These are phyloP conservation scores for Euborellia annulipes DNA, from an alignment of 1,140 invertebrate genomes.

Conservation along the genomic window DNA sequence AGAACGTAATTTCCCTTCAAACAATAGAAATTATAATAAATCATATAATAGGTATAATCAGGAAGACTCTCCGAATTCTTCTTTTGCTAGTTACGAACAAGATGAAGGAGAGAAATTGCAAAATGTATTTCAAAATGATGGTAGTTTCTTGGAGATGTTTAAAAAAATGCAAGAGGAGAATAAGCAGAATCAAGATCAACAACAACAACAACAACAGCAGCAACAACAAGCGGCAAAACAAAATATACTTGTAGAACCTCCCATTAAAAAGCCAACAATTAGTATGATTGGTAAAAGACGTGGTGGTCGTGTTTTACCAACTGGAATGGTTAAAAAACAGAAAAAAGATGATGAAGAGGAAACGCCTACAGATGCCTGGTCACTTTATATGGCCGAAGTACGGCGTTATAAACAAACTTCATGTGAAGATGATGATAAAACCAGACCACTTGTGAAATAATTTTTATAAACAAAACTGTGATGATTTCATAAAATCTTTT, in stretches of 20 bases:
- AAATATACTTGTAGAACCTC: background rate
- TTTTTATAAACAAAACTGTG: background rate
- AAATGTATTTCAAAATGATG: constrained; percentile 65
- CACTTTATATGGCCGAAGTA: constrained; percentile 81
- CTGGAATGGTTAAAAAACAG: constrained; percentile 73
- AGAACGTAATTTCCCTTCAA: background rate
- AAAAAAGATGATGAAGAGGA: constrained; percentile 47
- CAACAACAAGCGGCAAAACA: background rate
- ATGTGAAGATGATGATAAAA: constrained; percentile 78
- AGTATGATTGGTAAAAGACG: constrained; percentile 65
- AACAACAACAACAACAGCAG: constrained; percentile 15
- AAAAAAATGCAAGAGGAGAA: constrained; percentile 66
- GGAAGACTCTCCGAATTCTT: background rate
- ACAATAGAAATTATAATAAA: background rate
- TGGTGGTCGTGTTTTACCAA: constrained; percentile 71
- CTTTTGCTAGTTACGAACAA: background rate
- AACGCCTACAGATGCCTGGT: constrained; percentile 71
- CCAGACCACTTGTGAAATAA: constrained; percentile 79
- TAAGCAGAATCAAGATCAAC: constrained; percentile 20
- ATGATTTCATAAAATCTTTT: no score
- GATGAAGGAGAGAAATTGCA: constrained; percentile 3
- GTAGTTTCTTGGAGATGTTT: constrained; percentile 76
- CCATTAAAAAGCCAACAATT: constrained; percentile 2
- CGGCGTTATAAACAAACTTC: constrained; percentile 80
- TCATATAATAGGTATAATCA: background rate